A percentile compares a stretch with the other conserved stretches of the same genome.
Evolutionary conservation across 2,797 vertebrate species (phyloP).

Genomic region (Limnodromus scolopaceus): DNA sequence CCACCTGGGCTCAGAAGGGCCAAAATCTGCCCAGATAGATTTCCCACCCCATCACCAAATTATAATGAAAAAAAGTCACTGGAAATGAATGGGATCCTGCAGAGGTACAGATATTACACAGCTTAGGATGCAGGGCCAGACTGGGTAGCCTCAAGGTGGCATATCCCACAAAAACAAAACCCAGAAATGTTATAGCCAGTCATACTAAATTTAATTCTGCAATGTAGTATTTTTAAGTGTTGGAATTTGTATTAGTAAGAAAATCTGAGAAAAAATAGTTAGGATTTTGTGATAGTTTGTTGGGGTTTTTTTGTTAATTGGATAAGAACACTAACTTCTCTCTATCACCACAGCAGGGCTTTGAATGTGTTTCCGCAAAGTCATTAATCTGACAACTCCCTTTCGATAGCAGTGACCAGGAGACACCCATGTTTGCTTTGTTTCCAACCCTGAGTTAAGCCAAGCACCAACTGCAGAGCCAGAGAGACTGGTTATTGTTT

Average conservation of each 20-base stretch:
- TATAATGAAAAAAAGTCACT: not conserved
- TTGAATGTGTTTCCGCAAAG: not conserved
- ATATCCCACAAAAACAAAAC: not conserved
- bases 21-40: not conserved
- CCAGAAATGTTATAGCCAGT: not conserved
- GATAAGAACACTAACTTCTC: not conserved
- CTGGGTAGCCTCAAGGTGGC: not conserved
- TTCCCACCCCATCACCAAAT: not conserved
- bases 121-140: not conserved
- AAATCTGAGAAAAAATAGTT: not conserved
- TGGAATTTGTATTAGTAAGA: not conserved
- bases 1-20: not conserved
- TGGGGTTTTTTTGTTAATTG: not conserved
- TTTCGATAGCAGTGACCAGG: not conserved
- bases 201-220: not conserved
- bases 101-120: not conserved
- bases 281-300: not conserved
- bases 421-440: not conserved
- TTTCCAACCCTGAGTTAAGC: not conserved
- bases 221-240: not conserved
- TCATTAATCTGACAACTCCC: not conserved
- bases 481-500: not conserved
- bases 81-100: not conserved
- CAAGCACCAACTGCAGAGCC: not conserved
- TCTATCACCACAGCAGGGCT: not conserved